These are phyloP conservation scores for Melanotus villosus DNA, from an alignment of 2,888 invertebrate genomes.

Conservation along the genomic window DNA sequence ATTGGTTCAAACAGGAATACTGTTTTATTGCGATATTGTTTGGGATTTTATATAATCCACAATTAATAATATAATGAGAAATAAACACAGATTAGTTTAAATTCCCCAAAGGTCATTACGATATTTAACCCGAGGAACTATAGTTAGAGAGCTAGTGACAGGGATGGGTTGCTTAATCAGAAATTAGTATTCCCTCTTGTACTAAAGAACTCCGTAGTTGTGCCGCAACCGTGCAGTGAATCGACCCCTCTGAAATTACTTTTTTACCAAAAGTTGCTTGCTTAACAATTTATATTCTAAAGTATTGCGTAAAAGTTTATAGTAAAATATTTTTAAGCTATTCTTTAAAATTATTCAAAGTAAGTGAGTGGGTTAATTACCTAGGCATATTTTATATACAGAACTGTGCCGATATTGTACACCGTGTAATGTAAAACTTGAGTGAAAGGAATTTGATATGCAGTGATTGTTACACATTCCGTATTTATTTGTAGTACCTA, in stretches of 20 bases:
- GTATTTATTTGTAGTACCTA: too few species aligned
- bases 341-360: too few species aligned
- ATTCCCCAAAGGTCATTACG: constrained; percentile 10
- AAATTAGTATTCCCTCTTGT: constrained; percentile 34
- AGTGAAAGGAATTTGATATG: too few species aligned
- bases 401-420: too few species aligned
- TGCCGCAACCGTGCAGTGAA: constrained; percentile 14
- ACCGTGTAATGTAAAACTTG: too few species aligned
- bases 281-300: constrained; percentile 3
- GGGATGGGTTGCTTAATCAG: constrained; percentile 32
- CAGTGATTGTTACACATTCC: too few species aligned
- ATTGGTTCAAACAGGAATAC: too few species aligned
- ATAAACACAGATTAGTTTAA: constrained; percentile 6
- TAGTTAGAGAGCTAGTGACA: constrained; percentile 14
- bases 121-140: background rate
- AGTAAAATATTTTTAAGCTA: too few species aligned
- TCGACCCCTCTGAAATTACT: constrained; percentile 26
- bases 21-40: too few species aligned
- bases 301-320: background rate
- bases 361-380: too few species aligned
- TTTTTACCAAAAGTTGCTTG: constrained; percentile 12
- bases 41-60: too few species aligned
- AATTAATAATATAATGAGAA: constrained; percentile 2
- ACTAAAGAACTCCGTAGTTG: constrained; percentile 28
- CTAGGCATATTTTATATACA: too few species aligned